These are phyloP conservation scores for Rhyacophila evoluta DNA, from an alignment of 2,888 invertebrate species.

Conservation along the genomic window DNA sequence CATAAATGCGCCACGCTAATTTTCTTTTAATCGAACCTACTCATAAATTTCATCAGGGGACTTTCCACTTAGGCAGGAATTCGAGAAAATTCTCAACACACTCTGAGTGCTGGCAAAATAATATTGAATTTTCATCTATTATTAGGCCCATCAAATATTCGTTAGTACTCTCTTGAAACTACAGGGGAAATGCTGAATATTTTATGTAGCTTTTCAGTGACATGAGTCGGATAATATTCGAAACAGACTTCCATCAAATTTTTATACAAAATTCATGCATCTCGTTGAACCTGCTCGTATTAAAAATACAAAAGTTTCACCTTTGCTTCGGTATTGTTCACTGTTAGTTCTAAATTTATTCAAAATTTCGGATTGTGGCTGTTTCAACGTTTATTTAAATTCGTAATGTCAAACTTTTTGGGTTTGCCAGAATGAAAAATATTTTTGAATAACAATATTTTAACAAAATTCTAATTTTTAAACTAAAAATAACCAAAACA, in stretches of 20 bases:
- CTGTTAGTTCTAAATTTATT: neutral
- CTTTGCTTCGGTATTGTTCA: neutral
- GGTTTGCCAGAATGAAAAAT: too few species aligned
- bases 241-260: neutral
- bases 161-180: neutral
- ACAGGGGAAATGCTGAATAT: neutral
- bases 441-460: too few species aligned
- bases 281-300: neutral
- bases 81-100: neutral
- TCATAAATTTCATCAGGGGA: neutral
- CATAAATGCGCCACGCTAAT: neutral
- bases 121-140: constrained; percentile 10
- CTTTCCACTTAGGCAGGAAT: neutral
- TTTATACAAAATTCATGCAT: neutral
- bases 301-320: neutral
- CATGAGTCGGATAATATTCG: neutral
- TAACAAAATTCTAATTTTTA: too few species aligned
- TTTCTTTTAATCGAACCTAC: constrained; percentile 14
- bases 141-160: neutral
- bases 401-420: too few species aligned
- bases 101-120: neutral
- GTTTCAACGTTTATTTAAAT: neutral
- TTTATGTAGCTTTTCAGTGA: neutral
- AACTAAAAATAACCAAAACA: too few species aligned
- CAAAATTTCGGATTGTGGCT: neutral